Percentiles rank a stretch among this genome's conserved stretches.
phyloP scores from a whole-genome alignment of 2,888 invertebrate species.

The Cerastis rubricosa region DNA sequence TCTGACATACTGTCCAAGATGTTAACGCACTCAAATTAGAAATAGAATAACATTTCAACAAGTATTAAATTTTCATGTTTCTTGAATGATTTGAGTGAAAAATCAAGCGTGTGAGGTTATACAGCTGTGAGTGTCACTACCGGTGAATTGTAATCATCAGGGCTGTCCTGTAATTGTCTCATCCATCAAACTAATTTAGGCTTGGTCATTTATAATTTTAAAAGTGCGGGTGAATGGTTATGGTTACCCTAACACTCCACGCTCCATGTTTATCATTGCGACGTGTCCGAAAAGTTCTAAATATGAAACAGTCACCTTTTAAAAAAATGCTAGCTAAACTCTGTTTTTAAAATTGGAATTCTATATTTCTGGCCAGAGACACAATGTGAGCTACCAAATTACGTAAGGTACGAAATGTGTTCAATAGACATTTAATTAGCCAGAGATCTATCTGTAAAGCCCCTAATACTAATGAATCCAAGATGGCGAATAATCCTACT shows the following conservation, averaged over 20 bases:
- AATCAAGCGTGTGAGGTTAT: slow-evolving; percentile 5
- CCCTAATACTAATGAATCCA: slow-evolving; percentile 60
- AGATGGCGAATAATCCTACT: slow-evolving; percentile 63
- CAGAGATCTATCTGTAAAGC: slow-evolving; percentile 52
- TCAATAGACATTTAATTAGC: slow-evolving; percentile 60
- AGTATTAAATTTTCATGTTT: slow-evolving; percentile 30
- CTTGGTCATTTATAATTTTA: not conserved
- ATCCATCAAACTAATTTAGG: slow-evolving; percentile 36
- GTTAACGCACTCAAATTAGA: slow-evolving; percentile 47
- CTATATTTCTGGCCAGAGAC: not conserved
- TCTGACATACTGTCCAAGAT: slow-evolving; percentile 56
- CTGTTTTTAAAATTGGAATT: not conserved
- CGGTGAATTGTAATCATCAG: not conserved
- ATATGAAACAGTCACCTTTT: not conserved
- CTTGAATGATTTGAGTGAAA: not conserved
- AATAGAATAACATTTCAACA: slow-evolving; percentile 43
- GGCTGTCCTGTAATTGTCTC: slow-evolving; percentile 16
- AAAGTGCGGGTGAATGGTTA: not conserved
- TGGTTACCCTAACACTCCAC: not conserved
- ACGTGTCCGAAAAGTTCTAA: not conserved
- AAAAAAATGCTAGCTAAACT: not conserved
- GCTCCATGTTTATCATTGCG: not conserved
- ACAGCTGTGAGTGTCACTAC: not conserved
- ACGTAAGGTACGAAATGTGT: slow-evolving; percentile 28
- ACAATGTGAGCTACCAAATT: slow-evolving; percentile 19